Evolutionary conservation across 2,888 invertebrate species (phyloP), one percentile per base, ranked within the genome.

Genomic region (Tribolium freemani): DNA sequence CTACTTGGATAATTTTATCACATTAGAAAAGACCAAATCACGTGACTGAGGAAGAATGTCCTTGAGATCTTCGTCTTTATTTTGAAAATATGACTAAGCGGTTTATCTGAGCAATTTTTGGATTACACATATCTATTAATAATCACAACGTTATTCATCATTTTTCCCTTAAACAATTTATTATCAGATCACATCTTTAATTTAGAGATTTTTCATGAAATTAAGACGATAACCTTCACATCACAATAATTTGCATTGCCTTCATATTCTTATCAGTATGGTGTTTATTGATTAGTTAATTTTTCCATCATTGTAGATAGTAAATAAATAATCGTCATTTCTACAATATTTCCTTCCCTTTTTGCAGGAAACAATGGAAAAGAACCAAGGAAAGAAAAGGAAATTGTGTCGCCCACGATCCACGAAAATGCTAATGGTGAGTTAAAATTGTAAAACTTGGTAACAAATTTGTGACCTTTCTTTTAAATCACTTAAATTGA

Each of bases 351-450:
- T 30, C 11, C 45, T 60, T 45, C 50, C 51, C 84, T 85, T 88
- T 87, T 90, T 89, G 72, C 88, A 94, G 93, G 93, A 87, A 91
- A 92, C 88, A 92, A 80, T 75, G 90, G 91, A 83, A 93, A 87
- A 75, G 87, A 87, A 74, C 73, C 88, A 78, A 91, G 92, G 85
- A 90, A 90, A 86, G 90, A 88, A 85, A 92, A 92, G 87, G 93
- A 93, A 84, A 89, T 90, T 77, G 90, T 92, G 71, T 91, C 92
- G 67, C 91, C 93, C 56, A 92, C 92, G 76, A 91, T 85, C 90
- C 91, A 84, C 88, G 90, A 86, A 79, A 84, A 84, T 71, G 80
- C 83, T 44, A 91, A 90, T 85, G 91, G 91, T 91, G 79, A 89
- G 90, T 84, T 51, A 20, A 48, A 48, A 48, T 48, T 48, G 3